Conservation (phyloP, 2,797 vertebrate genomes). For the Eidolon dupreanum region DNA sequence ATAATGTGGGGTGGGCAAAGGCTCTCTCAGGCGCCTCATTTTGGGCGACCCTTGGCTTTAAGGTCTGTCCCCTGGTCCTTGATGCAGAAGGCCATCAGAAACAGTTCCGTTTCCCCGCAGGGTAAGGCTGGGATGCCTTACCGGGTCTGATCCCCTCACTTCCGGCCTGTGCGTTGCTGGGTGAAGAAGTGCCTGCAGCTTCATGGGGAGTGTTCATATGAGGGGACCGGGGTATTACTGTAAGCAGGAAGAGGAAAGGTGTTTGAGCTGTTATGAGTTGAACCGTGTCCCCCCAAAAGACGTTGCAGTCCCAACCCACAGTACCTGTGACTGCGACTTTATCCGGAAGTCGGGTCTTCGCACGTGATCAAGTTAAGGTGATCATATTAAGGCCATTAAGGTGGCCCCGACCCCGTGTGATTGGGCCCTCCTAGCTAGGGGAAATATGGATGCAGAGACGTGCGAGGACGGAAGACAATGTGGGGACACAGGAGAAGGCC, state of each 20-base stretch:
- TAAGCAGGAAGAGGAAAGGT: not conserved
- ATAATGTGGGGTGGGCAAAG: not conserved
- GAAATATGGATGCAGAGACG: not conserved
- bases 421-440: not conserved
- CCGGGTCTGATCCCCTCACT: not conserved
- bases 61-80: not conserved
- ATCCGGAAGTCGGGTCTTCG: not conserved
- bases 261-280: too few relatives aligned
- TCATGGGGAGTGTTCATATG: not conserved
- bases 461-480: too few relatives aligned
- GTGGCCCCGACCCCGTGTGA: not conserved
- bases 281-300: not conserved
- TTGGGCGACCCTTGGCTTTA: not conserved
- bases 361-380: not conserved
- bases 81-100: not conserved
- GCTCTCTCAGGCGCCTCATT: not conserved
- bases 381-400: not conserved
- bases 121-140: not conserved
- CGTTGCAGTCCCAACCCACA: not conserved
- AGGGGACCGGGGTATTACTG: accelerated
- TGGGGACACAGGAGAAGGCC: not conserved
- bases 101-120: not conserved
- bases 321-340: not conserved
- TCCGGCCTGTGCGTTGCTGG: not conserved
- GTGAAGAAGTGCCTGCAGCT: not conserved